phyloP scores from a whole-genome alignment of 2,113 vertebrate genomes.

The Cyanistes caeruleus region DNA sequence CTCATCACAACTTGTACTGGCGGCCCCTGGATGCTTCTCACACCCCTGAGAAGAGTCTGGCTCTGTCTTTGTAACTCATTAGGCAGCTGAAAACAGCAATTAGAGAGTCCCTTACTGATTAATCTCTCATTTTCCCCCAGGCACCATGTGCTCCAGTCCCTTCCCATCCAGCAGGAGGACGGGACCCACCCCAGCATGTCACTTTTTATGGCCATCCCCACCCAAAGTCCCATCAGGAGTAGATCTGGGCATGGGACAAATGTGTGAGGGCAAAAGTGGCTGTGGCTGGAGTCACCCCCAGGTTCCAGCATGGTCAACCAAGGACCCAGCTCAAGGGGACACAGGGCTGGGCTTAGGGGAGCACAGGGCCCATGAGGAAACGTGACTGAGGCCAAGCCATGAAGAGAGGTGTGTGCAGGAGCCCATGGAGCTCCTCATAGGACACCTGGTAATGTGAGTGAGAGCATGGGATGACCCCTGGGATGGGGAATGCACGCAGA shows the following conservation, averaged over 20 bases:
- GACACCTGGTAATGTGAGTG: background rate
- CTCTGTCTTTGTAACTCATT: background rate
- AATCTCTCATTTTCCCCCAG: background rate
- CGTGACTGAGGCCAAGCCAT: background rate
- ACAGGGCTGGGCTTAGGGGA: background rate
- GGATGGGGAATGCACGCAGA: background rate
- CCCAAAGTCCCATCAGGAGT: background rate
- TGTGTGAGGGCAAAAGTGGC: background rate
- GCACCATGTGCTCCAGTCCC: background rate
- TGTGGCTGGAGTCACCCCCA: background rate
- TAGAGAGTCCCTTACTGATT: background rate
- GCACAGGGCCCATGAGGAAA: background rate
- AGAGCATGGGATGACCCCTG: fast-evolving
- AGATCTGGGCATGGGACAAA: background rate
- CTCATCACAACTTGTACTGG: background rate
- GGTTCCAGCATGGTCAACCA: background rate
- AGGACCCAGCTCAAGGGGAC: background rate
- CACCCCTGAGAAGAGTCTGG: background rate
- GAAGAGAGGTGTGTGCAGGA: background rate
- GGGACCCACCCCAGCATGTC: fast-evolving
- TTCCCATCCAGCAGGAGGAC: background rate
- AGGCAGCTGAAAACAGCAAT: background rate
- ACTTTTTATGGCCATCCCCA: background rate
- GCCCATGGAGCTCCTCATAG: background rate
- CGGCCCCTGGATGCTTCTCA: background rate